A percentile compares a stretch with the other conserved stretches of the same genome.
These are phyloP conservation scores for Eurystomus gularis DNA, from an alignment of 2,113 vertebrate species.

Conservation along the genomic window DNA sequence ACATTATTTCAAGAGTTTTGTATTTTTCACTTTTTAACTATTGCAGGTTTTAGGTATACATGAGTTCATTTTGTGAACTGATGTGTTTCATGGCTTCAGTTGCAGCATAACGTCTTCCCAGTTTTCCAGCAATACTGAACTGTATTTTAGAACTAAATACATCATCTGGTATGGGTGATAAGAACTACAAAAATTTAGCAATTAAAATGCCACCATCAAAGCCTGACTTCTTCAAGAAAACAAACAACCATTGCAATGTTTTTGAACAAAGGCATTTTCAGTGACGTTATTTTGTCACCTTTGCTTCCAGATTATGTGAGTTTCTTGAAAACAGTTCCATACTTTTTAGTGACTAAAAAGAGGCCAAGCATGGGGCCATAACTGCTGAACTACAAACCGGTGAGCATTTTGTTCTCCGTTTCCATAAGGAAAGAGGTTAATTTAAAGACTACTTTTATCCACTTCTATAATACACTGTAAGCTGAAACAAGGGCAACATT, in stretches of 20 bases:
- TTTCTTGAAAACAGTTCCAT: not conserved
- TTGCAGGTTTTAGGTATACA: not conserved
- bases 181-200: not conserved
- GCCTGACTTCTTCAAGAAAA: not conserved
- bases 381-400: not conserved
- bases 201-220: not conserved
- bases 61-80: not conserved
- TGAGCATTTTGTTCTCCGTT: not conserved
- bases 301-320: not conserved
- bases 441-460: not conserved
- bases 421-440: not conserved
- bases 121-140: not conserved
- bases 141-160: not conserved
- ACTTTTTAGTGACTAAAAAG: not conserved
- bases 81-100: not conserved
- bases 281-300: not conserved
- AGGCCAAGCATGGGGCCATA: not conserved
- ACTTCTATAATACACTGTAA: not conserved
- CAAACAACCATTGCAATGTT: not conserved
- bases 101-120: not conserved
- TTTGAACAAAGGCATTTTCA: not conserved
- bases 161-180: not conserved
- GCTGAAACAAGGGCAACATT: not conserved
- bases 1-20: not conserved
- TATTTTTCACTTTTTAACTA: not conserved